phyloP scores from a whole-genome alignment of 2,797 vertebrate genomes.

The Podargus strigoides region DNA sequence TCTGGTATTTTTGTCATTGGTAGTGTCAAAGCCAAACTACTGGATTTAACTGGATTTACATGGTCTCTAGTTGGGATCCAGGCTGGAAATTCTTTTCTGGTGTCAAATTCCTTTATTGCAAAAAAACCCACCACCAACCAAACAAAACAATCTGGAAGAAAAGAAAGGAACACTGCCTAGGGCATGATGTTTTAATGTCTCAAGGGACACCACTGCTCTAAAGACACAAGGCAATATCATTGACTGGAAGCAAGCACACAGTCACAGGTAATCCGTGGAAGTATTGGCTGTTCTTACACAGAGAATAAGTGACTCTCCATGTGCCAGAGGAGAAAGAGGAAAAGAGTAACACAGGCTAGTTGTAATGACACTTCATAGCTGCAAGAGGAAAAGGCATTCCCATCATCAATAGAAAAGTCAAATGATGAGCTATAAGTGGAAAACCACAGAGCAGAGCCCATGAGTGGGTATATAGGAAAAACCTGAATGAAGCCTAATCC shows the following conservation, averaged over 20 bases:
- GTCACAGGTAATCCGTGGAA: rapidly evolving
- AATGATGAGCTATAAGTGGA: not conserved
- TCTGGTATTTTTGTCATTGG: not conserved
- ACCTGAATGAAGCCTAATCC: not conserved
- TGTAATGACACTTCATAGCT: not conserved
- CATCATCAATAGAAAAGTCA: not conserved
- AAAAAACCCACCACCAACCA: not conserved
- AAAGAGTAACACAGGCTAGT: not conserved
- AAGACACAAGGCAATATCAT: not conserved
- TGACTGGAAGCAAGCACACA: not conserved
- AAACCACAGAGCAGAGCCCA: not conserved
- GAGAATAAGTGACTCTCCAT: not conserved
- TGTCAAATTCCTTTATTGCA: not conserved
- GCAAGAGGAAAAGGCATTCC: not conserved
- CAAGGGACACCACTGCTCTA: not conserved
- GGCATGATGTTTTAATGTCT: not conserved
- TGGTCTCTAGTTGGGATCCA: not conserved
- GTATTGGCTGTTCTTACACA: not conserved
- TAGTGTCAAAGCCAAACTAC: not conserved
- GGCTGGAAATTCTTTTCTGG: not conserved
- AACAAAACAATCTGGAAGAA: not conserved
- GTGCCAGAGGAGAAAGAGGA: not conserved
- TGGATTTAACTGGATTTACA: not conserved
- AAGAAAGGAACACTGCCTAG: not conserved
- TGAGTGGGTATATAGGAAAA: rapidly evolving